Evolutionary conservation across 2,797 vertebrate species (phyloP).

Genomic region (Neosalanx taihuensis): DNA sequence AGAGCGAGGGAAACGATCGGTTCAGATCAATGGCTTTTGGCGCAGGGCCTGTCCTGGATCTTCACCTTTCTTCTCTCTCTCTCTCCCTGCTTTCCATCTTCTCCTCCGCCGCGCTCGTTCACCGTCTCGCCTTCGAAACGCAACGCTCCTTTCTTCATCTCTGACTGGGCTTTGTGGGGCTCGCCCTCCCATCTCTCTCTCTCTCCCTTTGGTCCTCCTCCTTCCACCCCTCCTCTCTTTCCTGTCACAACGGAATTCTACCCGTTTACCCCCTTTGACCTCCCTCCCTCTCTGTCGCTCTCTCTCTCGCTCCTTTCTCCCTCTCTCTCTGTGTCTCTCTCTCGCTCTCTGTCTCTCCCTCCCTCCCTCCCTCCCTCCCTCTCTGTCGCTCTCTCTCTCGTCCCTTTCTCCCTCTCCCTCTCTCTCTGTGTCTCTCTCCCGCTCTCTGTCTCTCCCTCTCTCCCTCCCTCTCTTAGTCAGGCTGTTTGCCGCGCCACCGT

Average conservation of each 20-base stretch:
- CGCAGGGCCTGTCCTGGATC: neutral
- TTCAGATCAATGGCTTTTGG: slow-evolving; percentile 39
- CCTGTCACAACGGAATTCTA: neutral
- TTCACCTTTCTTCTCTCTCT: neutral
- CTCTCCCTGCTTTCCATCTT: slow-evolving; percentile 23
- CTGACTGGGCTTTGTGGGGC: too few relatives aligned
- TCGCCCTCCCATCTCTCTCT: neutral
- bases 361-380: slow-evolving; percentile 6
- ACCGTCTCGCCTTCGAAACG: slow-evolving; percentile 14
- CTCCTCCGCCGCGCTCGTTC: slow-evolving; percentile 1
- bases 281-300: slow-evolving; percentile 15
- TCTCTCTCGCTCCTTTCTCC: too few relatives aligned
- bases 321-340: too few relatives aligned
- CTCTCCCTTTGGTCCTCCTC: slow-evolving; percentile 26
- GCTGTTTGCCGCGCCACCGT: slow-evolving; percentile 61
- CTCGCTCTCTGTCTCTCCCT: slow-evolving; percentile 3
- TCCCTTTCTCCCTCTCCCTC: slow-evolving; percentile 24
- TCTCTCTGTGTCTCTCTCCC: slow-evolving; percentile 24
- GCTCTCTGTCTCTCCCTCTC: neutral
- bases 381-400: too few relatives aligned
- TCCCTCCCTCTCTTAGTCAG: slow-evolving; percentile 26
- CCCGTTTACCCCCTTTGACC: slow-evolving; percentile 48
- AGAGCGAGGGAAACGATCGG: slow-evolving; percentile 46
- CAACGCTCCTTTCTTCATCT: neutral
- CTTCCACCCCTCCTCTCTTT: slow-evolving; percentile 5